Conservation (phyloP, 1,140 invertebrate genomes). For the Scaptomyza graminum region DNA sequence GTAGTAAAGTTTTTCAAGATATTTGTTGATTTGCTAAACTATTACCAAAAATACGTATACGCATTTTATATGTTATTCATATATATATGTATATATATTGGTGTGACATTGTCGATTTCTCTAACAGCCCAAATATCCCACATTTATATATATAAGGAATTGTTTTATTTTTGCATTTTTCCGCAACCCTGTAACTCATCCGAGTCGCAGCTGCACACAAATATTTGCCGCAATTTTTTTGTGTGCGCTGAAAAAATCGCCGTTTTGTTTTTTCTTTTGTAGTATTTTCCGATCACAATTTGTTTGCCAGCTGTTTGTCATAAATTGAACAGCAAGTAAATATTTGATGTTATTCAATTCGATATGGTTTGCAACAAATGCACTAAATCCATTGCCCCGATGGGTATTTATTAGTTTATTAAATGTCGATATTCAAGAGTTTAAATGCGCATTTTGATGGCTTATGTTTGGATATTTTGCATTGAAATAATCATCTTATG, state of each 20-base stretch:
- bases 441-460: constrained; percentile 16
- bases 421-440: constrained; percentile 54
- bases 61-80: constrained; percentile 52
- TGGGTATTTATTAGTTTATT: constrained; percentile 51
- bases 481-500: no score
- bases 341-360: constrained; percentile 69
- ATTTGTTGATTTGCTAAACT: background rate
- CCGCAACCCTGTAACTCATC: constrained; percentile 1
- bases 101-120: constrained; percentile 17
- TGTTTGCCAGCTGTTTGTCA: constrained; percentile 60
- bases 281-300: constrained; percentile 25
- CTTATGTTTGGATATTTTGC: no score
- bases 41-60: constrained; percentile 43
- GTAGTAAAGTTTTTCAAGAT: background rate
- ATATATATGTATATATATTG: background rate
- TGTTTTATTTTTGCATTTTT: background rate
- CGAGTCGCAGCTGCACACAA: constrained; percentile 64
- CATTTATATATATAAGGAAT: background rate
- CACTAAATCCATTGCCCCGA: constrained; percentile 5
- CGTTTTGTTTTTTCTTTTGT: background rate
- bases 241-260: constrained; percentile 22
- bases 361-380: constrained; percentile 23
- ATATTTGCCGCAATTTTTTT: constrained; percentile 72
- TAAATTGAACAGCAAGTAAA: constrained; percentile 76
- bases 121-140: constrained; percentile 9